Evolutionary conservation across 2,888 invertebrate species (phyloP), one percentile per base, ranked within the genome.

Genomic region (Lithophane semibrunnea): DNA sequence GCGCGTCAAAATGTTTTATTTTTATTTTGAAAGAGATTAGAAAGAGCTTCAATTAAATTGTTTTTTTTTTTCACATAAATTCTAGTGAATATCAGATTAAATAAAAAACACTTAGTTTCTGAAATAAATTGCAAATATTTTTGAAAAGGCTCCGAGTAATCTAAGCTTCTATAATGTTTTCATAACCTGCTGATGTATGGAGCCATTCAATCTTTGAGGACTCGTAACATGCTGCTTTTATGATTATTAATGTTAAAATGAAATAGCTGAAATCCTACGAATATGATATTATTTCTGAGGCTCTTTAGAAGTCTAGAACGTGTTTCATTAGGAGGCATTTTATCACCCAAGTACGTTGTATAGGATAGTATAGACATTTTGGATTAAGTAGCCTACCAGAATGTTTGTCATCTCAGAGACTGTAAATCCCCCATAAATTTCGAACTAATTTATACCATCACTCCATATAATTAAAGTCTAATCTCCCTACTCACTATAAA

Each of bases 141-240:
- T 61, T 9, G 18, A 52, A 77, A 83, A 65, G 18, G 54, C 37
- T 64, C 21, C 3, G 0, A n/a, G 66, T 24, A 72, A 72, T 80
- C 47, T 16, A 16, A 79, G 72, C 44, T 79, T 75, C 16, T 52
- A 58, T 61, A 72, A 72, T 69, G 49, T 76, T 84, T 65, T 81
- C 63, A 49, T 64, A 86, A 76, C 52, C 72, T 74, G 74, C 42
- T 83, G 44, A 75, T 61, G 58, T 71, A 76, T 67, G 64, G 24
- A 37, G 10, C 44, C 7, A 24, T 68, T 77, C 49, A 72, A 71
- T 75, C 42, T 73, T 79, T 71, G 12, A 65, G 52, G 56, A 60
- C 49, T 63, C 13, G 47, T 61, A 52, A 58, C 29, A 64, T 58
- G 47, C n/a, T 52, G 37, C 66, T 80, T 80, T 65, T 64, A 70